phyloP scores from a whole-genome alignment of 2,888 invertebrate genomes.

The Parnassius smintheus region DNA sequence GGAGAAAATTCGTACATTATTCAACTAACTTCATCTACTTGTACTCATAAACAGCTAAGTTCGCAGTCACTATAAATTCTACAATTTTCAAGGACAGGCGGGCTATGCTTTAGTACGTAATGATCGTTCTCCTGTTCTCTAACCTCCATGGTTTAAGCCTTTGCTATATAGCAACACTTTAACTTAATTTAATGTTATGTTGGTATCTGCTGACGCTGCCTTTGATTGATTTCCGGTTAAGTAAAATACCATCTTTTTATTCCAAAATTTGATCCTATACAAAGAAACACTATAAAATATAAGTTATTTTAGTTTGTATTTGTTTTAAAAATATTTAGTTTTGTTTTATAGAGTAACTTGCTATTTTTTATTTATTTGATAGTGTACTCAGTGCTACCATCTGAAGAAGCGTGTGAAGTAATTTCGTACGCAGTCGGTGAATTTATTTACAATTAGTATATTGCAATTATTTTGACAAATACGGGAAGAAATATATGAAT shows the following conservation, averaged over 20 bases:
- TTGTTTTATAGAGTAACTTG: background rate
- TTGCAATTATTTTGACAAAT: constrained; percentile 76
- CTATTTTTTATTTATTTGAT: constrained; percentile 22
- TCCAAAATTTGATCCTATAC: background rate
- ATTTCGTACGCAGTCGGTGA: constrained; percentile 79
- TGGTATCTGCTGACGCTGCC: constrained; percentile 77
- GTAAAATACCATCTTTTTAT: constrained; percentile 31
- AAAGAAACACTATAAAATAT: background rate
- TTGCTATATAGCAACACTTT: constrained; percentile 21
- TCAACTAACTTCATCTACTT: no score
- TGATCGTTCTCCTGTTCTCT: no score
- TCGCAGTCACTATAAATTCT: no score
- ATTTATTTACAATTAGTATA: constrained; percentile 76
- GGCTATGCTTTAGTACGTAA: no score
- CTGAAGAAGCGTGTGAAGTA: constrained; percentile 51
- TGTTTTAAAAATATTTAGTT: background rate
- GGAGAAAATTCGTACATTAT: no score
- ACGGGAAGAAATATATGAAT: constrained; percentile 43
- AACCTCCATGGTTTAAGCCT: no score
- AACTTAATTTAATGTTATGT: constrained; percentile 35
- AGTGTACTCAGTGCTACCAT: constrained; percentile 58
- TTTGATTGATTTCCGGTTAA: constrained; percentile 51
- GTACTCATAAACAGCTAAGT: no score
- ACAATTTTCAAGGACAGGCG: no score
- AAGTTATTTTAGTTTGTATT: background rate